These are phyloP conservation scores for Coccyzus lansbergi DNA, from an alignment of 2,797 vertebrate genomes.

Conservation along the genomic window DNA sequence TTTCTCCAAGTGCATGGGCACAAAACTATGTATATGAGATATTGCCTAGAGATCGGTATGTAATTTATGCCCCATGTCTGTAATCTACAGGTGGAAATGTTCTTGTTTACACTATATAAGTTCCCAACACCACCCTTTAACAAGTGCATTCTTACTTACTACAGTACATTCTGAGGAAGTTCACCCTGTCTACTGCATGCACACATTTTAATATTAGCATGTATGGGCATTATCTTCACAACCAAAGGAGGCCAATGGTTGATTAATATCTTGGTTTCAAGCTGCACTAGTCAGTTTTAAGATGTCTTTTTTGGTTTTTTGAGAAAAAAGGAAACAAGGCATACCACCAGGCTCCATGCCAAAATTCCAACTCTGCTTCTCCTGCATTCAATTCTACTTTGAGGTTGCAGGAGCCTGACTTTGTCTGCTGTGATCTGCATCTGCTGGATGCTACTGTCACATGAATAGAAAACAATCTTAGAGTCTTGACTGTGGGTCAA, in stretches of 20 bases:
- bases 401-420: background rate
- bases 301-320: background rate
- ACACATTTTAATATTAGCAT: background rate
- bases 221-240: background rate
- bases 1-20: background rate
- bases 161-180: background rate
- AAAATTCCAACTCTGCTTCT: background rate
- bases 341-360: background rate
- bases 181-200: background rate
- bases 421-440: background rate
- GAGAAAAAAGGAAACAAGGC: background rate
- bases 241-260: background rate
- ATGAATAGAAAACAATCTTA: background rate
- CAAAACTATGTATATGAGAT: background rate
- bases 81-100: background rate
- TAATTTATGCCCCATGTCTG: background rate
- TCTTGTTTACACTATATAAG: background rate
- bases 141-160: background rate
- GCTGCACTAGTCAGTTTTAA: background rate
- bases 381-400: background rate
- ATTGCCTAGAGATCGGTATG: too few species aligned
- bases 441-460: background rate
- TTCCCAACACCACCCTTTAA: background rate
- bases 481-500: background rate
- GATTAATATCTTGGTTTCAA: background rate